Evolutionary conservation across 2,888 invertebrate genomes (phyloP).

Genomic region (Hydroisotoma schaefferi): DNA sequence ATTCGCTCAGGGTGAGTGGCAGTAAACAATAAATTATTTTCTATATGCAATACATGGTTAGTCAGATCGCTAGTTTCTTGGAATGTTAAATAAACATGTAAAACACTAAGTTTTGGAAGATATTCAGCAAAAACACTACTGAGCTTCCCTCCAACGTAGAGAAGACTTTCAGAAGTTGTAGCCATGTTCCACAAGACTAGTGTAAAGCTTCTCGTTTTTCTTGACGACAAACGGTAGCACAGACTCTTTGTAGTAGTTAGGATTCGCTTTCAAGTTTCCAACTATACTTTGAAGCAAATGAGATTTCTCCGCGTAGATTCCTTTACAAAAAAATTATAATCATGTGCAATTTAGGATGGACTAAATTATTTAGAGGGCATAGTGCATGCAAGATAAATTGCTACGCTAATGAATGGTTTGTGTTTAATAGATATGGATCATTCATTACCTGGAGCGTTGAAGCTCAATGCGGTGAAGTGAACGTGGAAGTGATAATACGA

Average conservation of each 20-base stretch:
- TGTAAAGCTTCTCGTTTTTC: conserved; percentile 70
- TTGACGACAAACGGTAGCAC: conserved; percentile 75
- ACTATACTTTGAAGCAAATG: conserved; percentile 86
- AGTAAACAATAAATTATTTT: not conserved
- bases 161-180: conserved; percentile 51
- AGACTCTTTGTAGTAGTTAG: conserved; percentile 78
- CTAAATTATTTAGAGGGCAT: not conserved
- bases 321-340: conserved; percentile 51
- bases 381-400: not conserved
- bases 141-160: not conserved
- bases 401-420: not conserved
- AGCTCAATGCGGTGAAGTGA: conserved; percentile 78
- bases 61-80: not conserved
- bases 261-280: conserved; percentile 75
- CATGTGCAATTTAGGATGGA: not conserved
- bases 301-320: conserved; percentile 78
- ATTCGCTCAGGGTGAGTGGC: no score
- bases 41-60: not conserved
- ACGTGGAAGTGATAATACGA: conserved; percentile 95
- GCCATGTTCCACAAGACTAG: conserved; percentile 62
- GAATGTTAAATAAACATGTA: conserved; percentile 36
- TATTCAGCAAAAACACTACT: conserved; percentile 37
- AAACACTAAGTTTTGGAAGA: conserved; percentile 43
- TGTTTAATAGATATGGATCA: not conserved
- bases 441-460: conserved; percentile 66